phyloP scores from a whole-genome alignment of 2,113 vertebrate genomes.

The Pterocles gutturalis region DNA sequence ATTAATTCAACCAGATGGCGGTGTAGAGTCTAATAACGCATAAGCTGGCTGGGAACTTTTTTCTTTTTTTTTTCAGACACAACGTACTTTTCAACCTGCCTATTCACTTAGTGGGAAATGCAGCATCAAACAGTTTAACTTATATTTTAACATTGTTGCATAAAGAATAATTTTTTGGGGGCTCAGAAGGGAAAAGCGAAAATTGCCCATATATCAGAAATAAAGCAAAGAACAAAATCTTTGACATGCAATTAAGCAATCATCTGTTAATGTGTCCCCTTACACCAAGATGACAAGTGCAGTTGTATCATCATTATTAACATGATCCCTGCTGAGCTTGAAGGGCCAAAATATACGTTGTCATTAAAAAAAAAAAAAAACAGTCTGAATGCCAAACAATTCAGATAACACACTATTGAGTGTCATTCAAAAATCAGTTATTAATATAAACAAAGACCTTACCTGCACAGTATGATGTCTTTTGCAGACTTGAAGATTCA shows the following conservation, averaged over 20 bases:
- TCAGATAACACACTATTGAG: neutral
- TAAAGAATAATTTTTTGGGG: neutral
- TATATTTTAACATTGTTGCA: neutral
- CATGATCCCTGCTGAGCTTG: neutral
- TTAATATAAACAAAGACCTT: neutral
- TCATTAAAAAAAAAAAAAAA: neutral
- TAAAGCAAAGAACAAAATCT: neutral
- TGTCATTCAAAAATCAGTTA: neutral
- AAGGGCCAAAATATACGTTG: neutral
- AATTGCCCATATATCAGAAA: neutral
- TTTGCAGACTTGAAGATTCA: neutral
- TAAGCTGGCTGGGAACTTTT: neutral
- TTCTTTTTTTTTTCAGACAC: neutral
- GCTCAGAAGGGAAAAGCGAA: neutral
- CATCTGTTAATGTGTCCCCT: neutral
- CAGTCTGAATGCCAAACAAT: neutral
- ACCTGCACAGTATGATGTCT: neutral
- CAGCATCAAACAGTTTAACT: neutral
- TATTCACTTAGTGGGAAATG: neutral
- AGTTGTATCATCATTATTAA: neutral
- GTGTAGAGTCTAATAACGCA: neutral
- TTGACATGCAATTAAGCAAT: neutral
- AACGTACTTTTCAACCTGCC: neutral
- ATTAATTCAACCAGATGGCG: conserved; percentile 51
- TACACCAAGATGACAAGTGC: neutral